These are phyloP conservation scores for Microcebus tavaratra DNA, from an alignment of 2,113 vertebrate species.

Conservation along the genomic window DNA sequence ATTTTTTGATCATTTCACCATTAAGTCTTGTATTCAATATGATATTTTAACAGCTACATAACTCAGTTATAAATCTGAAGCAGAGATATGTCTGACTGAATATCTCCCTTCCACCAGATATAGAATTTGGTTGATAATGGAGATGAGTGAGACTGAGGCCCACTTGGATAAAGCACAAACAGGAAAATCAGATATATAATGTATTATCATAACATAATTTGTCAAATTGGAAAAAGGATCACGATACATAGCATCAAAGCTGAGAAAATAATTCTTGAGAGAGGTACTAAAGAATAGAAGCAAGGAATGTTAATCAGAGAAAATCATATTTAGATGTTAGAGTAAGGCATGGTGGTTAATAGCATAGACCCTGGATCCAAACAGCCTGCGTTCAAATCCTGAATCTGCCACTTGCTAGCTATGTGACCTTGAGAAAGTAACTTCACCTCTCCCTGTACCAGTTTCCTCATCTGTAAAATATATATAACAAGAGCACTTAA, in stretches of 20 bases:
- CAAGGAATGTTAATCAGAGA: neutral
- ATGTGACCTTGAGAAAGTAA: neutral
- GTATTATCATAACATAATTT: neutral
- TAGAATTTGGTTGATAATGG: neutral
- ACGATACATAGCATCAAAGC: neutral
- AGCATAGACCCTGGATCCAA: neutral
- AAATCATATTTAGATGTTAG: neutral
- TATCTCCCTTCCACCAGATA: neutral
- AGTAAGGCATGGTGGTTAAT: neutral
- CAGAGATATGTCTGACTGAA: neutral
- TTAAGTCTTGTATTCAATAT: neutral
- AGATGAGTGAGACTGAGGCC: neutral
- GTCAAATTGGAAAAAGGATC: neutral
- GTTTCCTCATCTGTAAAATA: neutral
- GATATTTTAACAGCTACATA: conserved; percentile 6
- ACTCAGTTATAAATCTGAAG: neutral
- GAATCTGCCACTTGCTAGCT: neutral
- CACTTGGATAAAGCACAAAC: neutral
- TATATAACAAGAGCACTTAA: neutral
- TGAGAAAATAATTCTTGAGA: neutral
- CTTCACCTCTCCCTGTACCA: neutral
- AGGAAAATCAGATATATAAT: neutral
- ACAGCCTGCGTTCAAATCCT: neutral
- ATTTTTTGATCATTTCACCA: neutral
- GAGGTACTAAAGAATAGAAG: neutral